These are phyloP conservation scores for Axis porcinus DNA, from an alignment of 2,113 vertebrate genomes.

Conservation along the genomic window DNA sequence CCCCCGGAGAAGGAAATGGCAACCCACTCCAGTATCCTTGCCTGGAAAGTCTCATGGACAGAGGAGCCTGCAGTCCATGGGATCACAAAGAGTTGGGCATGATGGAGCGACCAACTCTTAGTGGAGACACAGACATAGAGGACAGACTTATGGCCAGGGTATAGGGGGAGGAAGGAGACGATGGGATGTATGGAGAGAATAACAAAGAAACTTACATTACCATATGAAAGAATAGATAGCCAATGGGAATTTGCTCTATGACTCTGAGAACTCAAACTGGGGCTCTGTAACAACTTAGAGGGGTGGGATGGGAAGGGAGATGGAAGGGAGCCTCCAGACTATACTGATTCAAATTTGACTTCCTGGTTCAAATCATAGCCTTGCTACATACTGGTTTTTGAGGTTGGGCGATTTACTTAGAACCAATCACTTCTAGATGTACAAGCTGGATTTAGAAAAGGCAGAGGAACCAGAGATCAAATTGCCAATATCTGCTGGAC, in stretches of 20 bases:
- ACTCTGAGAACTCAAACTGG: not conserved
- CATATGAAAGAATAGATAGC: not conserved
- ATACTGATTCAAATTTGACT: too few relatives aligned
- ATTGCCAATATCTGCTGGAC: not conserved
- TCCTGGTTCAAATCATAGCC: not conserved
- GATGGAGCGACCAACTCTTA: accelerated
- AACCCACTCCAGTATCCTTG: not conserved
- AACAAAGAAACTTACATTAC: not conserved
- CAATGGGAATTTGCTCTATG: not conserved
- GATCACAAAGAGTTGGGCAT: accelerated
- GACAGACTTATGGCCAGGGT: not conserved
- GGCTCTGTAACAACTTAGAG: not conserved
- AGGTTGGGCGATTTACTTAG: not conserved
- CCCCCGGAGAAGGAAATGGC: not conserved
- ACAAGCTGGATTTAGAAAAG: not conserved
- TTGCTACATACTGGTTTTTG: not conserved
- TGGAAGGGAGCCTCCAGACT: not conserved
- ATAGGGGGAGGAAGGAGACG: not conserved
- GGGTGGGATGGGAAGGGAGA: not conserved
- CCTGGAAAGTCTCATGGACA: not conserved
- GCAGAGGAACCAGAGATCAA: not conserved
- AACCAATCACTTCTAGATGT: not conserved
- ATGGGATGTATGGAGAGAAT: not conserved
- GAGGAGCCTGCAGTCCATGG: not conserved
- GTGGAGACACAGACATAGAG: not conserved